Conservation (phyloP, 2,113 vertebrate species). For the Cinclus mexicanus region DNA sequence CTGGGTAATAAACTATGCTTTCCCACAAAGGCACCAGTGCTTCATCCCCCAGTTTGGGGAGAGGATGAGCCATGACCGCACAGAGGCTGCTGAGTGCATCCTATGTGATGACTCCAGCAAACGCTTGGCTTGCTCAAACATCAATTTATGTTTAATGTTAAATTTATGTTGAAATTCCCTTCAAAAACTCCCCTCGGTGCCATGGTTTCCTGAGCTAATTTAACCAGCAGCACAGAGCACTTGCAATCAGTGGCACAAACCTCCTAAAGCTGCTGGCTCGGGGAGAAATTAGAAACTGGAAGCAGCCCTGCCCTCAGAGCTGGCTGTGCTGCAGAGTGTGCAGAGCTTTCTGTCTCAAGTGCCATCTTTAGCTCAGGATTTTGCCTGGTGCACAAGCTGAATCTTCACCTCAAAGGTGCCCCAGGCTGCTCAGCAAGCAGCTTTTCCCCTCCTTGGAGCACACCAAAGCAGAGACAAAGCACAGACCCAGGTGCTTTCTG, state of each 20-base stretch:
- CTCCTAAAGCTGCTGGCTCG: not conserved
- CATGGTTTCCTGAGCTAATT: not conserved
- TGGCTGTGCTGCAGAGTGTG: not conserved
- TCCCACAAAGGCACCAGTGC: not conserved
- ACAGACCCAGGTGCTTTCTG: not conserved
- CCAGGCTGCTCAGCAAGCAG: not conserved
- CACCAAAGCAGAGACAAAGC: not conserved
- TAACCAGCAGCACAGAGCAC: not conserved
- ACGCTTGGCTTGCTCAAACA: not conserved
- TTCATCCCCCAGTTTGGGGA: not conserved
- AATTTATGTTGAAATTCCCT: not conserved
- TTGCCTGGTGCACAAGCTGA: not conserved
- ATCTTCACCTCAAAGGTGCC: not conserved
- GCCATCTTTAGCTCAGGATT: not conserved
- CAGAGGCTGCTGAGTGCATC: not conserved
- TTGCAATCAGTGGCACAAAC: not conserved
- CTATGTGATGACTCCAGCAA: not conserved
- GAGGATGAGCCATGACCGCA: not conserved
- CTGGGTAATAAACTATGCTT: conserved; percentile 43
- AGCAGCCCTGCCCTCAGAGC: not conserved
- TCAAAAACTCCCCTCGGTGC: not conserved
- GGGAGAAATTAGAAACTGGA: not conserved
- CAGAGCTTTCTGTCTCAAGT: rapidly evolving
- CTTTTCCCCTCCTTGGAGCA: not conserved
- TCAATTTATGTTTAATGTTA: not conserved